Evolutionary conservation across 2,888 invertebrate species (phyloP).

Genomic region (Lydus trimaculatus): DNA sequence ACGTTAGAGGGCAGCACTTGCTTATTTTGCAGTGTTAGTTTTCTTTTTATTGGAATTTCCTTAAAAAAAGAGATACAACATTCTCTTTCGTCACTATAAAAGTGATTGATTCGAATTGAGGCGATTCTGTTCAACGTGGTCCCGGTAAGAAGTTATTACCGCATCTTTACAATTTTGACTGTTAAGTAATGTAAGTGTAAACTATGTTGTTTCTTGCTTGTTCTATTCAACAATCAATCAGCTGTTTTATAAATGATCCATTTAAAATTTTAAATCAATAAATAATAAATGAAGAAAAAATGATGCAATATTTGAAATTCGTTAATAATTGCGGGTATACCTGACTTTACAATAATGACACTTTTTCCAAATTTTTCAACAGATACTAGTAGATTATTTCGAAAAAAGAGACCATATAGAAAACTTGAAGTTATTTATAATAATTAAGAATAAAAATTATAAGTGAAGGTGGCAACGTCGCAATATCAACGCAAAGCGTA

Average conservation of each 20-base stretch:
- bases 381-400: too few relatives aligned
- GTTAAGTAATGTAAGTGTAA: slow-evolving; percentile 17
- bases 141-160: not conserved
- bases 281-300: not conserved
- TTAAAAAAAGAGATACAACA: not conserved
- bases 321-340: too few relatives aligned
- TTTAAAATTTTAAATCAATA: not conserved
- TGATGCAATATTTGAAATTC: not conserved
- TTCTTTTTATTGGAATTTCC: not conserved
- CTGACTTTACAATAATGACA: too few relatives aligned
- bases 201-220: not conserved
- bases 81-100: not conserved
- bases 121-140: not conserved
- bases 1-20: not conserved
- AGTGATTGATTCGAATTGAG: not conserved
- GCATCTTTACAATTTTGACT: not conserved
- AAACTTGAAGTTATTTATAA: too few relatives aligned
- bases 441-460: too few relatives aligned
- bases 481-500: too few relatives aligned
- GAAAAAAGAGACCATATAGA: too few relatives aligned
- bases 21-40: not conserved
- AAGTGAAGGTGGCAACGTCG: too few relatives aligned
- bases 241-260: not conserved
- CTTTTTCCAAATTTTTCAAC: too few relatives aligned
- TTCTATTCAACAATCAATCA: not conserved